A percentile compares a stretch with the other conserved stretches of the same genome.
Evolutionary conservation across 2,113 vertebrate genomes (phyloP).

Genomic region (Nipponia nippon): DNA sequence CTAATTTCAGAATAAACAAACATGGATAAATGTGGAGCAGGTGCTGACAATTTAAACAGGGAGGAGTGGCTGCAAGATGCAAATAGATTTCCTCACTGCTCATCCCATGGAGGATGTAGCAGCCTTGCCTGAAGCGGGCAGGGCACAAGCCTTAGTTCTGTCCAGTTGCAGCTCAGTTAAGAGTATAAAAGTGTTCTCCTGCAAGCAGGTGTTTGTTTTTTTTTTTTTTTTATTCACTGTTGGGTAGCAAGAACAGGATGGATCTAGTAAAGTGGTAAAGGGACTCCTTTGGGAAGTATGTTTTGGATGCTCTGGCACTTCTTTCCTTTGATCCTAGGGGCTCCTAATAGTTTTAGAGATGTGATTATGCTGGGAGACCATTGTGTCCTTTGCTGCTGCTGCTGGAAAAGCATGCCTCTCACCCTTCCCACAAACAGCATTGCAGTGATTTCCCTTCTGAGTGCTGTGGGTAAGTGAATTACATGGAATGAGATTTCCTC

Average conservation of each 20-base stretch:
- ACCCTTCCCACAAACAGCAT: background rate
- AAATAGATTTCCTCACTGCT: background rate
- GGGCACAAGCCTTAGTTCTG: background rate
- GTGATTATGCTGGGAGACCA: background rate
- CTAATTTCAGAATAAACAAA: conserved; percentile 8
- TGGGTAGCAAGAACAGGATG: background rate
- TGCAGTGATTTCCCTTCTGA: conserved; percentile 45
- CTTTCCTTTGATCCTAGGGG: background rate
- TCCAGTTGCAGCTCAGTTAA: background rate
- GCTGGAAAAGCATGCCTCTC: background rate
- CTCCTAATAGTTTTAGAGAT: background rate
- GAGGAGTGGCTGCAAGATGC: background rate
- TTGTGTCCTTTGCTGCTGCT: background rate
- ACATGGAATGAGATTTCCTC: conserved; percentile 25
- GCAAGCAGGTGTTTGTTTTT: background rate
- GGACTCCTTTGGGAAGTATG: background rate
- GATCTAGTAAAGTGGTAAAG: background rate
- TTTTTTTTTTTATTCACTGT: background rate
- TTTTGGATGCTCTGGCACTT: background rate
- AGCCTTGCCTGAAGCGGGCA: background rate
- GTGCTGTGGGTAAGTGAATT: conserved; percentile 39
- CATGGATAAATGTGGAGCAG: background rate
- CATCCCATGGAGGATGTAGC: background rate
- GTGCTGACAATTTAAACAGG: background rate
- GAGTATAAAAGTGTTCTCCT: background rate